Base-by-base conservation (phyloP, 2,888 invertebrate genomes). In the Drosophila monieri region DNA sequence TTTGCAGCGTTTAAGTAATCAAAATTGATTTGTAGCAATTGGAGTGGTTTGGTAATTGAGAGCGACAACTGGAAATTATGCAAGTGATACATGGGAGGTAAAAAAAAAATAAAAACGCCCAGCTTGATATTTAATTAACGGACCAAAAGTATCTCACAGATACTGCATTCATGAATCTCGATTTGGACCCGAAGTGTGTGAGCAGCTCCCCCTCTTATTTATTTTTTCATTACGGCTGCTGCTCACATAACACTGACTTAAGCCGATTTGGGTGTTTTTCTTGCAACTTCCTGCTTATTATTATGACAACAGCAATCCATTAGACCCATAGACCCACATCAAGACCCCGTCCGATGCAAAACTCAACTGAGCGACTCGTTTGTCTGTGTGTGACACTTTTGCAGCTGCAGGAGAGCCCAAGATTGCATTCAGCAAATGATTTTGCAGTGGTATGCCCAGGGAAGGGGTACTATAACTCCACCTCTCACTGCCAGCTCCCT, bases 211-310 rank as follows among this genome's bases (percentile, higher is more conserved):
- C 53, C 53, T 39, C 51, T 23, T 48, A 35, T 41, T 18, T 32
- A 37, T 9, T 54, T 41, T 41, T 15, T 46, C 44, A 18, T 39
- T 49, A 27, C 21, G 57, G 39, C 47, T 59, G 43, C 47, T 58
- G 51, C 58, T 57, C 69, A 70, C 54, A 65, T 87, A 81, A 81
- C 65, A 46, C 43, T 73, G 81, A 85, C 68, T 57, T 87, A 83
- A 83, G 81, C 81, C 81, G 81, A 80, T 81, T 81, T 87, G 62
- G 81, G 76, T 68, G 68, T 67, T 66, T 68, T 66, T 73, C 70
- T 57, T 64, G 48, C 30, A 65, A 77, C 81, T 83, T 83, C 81
- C 81, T 83, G 85, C 85, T 83, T 73, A 85, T 76, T 83, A 80
- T 86, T 86, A 62, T 73, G 60, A 74, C 60, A 60, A 52, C 52